A percentile compares a stretch with the other conserved stretches of the same genome.
Conservation (phyloP, 2,888 invertebrate genomes). For the Alcis repandata region DNA sequence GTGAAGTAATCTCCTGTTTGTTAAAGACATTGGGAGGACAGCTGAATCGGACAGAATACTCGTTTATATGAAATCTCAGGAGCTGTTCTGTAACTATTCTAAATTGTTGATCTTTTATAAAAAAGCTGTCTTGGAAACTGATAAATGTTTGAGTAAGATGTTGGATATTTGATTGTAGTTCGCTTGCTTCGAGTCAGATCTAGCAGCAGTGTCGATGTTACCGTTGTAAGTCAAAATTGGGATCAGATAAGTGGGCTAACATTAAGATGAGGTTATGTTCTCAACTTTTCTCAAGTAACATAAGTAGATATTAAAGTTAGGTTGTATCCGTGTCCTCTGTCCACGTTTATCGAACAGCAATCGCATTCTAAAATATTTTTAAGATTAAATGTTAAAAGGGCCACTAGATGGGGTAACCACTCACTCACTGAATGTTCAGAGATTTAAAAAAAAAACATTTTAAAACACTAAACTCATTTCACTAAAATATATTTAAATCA, state of each 20-base stretch:
- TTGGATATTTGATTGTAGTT: conserved; percentile 15
- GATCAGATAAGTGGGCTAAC: conserved; percentile 5
- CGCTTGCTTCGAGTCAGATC: conserved; percentile 15
- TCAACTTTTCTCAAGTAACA: conserved; percentile 3
- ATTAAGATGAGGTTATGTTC: conserved; percentile 6
- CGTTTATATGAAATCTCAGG: conserved; percentile 2
- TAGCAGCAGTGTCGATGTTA: conserved; percentile 15
- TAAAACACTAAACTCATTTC: conserved; percentile 14
- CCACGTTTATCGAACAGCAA: conserved; percentile 17
- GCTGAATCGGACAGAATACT: not conserved
- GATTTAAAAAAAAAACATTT: too few species aligned
- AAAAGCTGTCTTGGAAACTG: not conserved
- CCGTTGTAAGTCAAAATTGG: conserved; percentile 7
- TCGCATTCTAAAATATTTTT: conserved; percentile 33
- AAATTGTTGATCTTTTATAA: not conserved
- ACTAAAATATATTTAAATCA: conserved; percentile 14
- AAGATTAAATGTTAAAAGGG: conserved; percentile 21
- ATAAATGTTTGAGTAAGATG: conserved; percentile 13
- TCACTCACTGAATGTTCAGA: conserved; percentile 4
- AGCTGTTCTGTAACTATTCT: not conserved
- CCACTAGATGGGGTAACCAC: not conserved
- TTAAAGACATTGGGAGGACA: not conserved
- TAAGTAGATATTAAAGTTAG: conserved; percentile 14
- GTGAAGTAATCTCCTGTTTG: conserved; percentile 25
- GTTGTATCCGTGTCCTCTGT: conserved; percentile 24